Evolutionary conservation across 2,888 invertebrate species (phyloP), one percentile per base, ranked within the genome.

Genomic region (Hirtodrosophila cameraria): DNA sequence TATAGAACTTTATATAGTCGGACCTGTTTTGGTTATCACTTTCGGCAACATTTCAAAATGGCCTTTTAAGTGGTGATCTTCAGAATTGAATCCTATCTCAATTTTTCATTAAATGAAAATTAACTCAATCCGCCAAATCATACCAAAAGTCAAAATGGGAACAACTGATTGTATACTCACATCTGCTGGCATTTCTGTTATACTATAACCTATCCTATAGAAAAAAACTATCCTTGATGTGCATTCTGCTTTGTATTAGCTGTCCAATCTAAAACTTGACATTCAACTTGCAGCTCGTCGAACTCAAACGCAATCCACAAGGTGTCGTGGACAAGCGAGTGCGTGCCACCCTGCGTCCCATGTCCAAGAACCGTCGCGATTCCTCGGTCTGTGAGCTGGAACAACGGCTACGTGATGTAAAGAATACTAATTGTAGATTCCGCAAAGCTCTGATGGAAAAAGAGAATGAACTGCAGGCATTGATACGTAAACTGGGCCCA

Each of bases 311-410:
- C 75, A 94, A 94, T 90, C 97, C 97, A 1, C 94, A 94, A 77
- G 97, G 96, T 0, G 94, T 95, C 3, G 94, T 95, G 41, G 96
- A 97, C 85, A 95, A 95, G 88, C 93, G 97, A 54, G 95, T 97
- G 61, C 92, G 98, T 31, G 96, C 97, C 1, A 98, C 97, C 0
- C 92, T 98, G 43, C 94, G 96, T 61, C 97, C 97, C 1, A 94
- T 94, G 93, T 95, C 96, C 2, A 95, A 96, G 82, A 93, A 93
- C 88, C 93, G 96, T 60, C 93, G 96, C 70, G 95, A 96, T 82
- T 96, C 96, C 0, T 95, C 95, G 5, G 94, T 95, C 0, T 96
- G 96, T 39, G 96, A 97, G 89, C 92, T 97, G 62, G 96, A 97
- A 88, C 93, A 96, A 63, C 93, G 95, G 60, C 92, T 97, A 86